phyloP scores from a whole-genome alignment of 2,888 invertebrate genomes.

The Rhamnusium bicolor region DNA sequence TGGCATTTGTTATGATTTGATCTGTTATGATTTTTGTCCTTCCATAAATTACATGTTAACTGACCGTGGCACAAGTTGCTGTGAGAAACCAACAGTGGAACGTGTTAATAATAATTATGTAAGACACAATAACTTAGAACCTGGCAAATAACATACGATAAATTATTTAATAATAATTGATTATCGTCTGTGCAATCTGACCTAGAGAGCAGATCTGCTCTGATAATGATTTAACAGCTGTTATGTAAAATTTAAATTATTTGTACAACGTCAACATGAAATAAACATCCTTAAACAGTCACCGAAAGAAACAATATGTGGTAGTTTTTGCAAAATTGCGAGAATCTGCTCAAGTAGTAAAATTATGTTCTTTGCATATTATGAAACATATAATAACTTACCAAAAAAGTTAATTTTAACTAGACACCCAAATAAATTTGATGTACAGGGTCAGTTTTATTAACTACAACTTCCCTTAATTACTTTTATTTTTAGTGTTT shows the following conservation, averaged over 20 bases:
- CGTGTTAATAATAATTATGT: conserved; percentile 25
- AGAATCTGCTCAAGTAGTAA: too few species aligned
- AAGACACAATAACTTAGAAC: not conserved
- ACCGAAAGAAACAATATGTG: too few species aligned
- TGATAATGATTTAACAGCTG: conserved; percentile 14
- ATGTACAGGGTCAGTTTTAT: too few species aligned
- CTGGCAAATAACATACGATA: not conserved
- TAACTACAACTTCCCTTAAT: too few species aligned
- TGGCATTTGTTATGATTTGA: not conserved
- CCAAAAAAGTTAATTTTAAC: too few species aligned
- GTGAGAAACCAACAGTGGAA: conserved; percentile 7
- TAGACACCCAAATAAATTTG: too few species aligned
- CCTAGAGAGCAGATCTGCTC: conserved; percentile 12
- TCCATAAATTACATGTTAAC: conserved; percentile 1
- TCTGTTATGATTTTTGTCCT: not conserved
- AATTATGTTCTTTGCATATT: too few species aligned
- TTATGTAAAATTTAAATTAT: not conserved
- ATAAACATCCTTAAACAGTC: not conserved
- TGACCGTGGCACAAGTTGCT: conserved; percentile 12
- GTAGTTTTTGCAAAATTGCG: too few species aligned
- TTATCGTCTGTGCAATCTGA: conserved; percentile 7
- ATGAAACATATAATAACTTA: too few species aligned
- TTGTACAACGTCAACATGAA: not conserved
- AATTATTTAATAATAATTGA: conserved; percentile 8
- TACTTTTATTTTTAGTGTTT: too few species aligned